Conservation (phyloP, 2,797 vertebrate species). For the Heterohyrax brucei region DNA sequence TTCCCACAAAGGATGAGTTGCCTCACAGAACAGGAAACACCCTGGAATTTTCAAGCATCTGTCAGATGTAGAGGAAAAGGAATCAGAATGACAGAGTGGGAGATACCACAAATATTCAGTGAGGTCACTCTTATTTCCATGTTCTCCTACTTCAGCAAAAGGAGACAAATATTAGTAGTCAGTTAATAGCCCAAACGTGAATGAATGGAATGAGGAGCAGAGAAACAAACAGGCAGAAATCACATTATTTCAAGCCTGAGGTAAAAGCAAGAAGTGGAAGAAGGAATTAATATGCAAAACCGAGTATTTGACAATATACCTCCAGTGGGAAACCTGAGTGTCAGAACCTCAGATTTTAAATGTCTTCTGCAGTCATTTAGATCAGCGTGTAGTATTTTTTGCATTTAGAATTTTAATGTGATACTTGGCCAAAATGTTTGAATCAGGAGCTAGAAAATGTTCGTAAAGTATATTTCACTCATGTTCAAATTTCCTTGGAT, state of each 20-base stretch:
- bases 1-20: not conserved
- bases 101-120: not conserved
- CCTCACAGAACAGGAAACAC: not conserved
- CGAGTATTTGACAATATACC: conserved; percentile 22
- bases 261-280: conserved; percentile 37
- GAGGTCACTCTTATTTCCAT: not conserved
- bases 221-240: not conserved
- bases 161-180: not conserved
- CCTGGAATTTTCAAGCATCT: not conserved
- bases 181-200: conserved; percentile 17
- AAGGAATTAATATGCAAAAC: conserved; percentile 35
- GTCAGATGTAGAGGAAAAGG: not conserved
- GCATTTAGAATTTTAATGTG: conserved; percentile 79
- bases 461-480: conserved; percentile 70
- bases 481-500: conserved; percentile 63
- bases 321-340: conserved; percentile 53
- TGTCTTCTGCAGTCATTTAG: conserved; percentile 63
- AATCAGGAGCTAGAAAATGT: conserved; percentile 73
- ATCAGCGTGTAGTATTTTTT: conserved; percentile 59
- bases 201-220: not conserved
- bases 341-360: conserved; percentile 61
- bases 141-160: not conserved
- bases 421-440: conserved; percentile 77
- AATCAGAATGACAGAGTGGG: not conserved
- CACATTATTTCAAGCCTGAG: not conserved